Base-by-base conservation (phyloP, 2,797 vertebrate species). In the Spatula clypeata region DNA sequence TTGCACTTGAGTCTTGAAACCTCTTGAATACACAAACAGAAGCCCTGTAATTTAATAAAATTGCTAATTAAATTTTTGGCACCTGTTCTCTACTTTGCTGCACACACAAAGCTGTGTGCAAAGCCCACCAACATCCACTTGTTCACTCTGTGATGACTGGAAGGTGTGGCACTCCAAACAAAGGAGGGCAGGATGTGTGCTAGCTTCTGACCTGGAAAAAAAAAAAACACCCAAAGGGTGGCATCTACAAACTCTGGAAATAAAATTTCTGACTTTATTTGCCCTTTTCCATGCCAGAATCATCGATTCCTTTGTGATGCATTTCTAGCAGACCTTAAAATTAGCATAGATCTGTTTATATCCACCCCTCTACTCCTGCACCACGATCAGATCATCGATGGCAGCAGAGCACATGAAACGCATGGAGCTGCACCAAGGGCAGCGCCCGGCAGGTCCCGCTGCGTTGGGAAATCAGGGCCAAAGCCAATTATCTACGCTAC, bases 311-410 rank as follows among this genome's bases (percentile, higher is more conserved):
- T 72, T 38, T 64, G 67, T 66, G 60, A 91, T 27, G 57, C 49
- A 53, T 74, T 92, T 77, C 64, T 86, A 88, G n/a, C 51, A 90
- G 91, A 84, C 79, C 24, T 91, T 75, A 90, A 94, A 91, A 95
- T 94, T 75, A 94, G 77, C 82, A 94, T 38, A 90, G 85, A 94
- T 81, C 79, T 79, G 66, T 94, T 96, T 93, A 84, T 93, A 91
- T 88, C 88, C 89, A 76, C 19, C 38, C 15, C 79, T 64, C 58
- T 47, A 55, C 14, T 95, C 89, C 13, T 83, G 19, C 34, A 88
- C 61, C 6, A 75, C 54, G 71, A 54, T 32, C 40, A 40, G 40
- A 38, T 38, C 61, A 88, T 80, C 85, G 84, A 26, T 79, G 70
- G 36, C 73, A 86, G 53, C 67, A 76, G 10, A 92, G 76, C 47